A percentile compares a stretch with the other conserved stretches of the same genome.
phyloP scores from a whole-genome alignment of 2,888 invertebrate species.

The Archips xylosteana region DNA sequence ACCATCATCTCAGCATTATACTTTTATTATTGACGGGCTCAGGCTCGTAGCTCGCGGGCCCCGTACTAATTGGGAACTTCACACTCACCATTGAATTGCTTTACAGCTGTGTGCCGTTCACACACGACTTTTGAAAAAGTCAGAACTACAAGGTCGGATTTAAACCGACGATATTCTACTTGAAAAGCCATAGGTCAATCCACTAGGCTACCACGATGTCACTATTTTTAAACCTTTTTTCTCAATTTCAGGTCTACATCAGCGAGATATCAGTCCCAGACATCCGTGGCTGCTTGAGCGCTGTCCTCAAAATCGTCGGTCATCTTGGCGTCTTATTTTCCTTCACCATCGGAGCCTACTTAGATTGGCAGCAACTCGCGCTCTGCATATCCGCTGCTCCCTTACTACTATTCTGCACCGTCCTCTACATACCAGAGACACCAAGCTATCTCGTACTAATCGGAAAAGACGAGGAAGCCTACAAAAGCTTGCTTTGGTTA shows the following conservation, averaged over 20 bases:
- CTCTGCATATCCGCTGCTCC: constrained; percentile 92
- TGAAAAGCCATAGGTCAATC: too few species aligned
- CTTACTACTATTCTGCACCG: constrained; percentile 90
- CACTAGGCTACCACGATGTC: too few species aligned
- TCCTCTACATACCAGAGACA: constrained; percentile 94
- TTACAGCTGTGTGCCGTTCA: too few species aligned
- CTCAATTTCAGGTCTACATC: constrained; percentile 90
- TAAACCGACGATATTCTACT: too few species aligned
- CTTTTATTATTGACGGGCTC: too few species aligned
- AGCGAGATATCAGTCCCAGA: constrained; percentile 96
- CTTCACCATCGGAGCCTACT: constrained; percentile 92
- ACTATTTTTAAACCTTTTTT: constrained; percentile 1
- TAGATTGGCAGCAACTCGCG: constrained; percentile 94
- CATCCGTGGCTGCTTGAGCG: constrained; percentile 94
- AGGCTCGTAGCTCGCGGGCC: too few species aligned
- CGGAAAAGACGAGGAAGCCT: constrained; percentile 88
- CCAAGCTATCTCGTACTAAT: constrained; percentile 93
- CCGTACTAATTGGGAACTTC: too few species aligned
- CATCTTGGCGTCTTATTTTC: constrained; percentile 94
- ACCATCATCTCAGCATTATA: too few species aligned
- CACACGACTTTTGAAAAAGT: too few species aligned
- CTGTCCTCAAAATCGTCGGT: constrained; percentile 93
- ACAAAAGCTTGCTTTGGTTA: constrained; percentile 91
- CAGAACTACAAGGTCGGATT: too few species aligned
- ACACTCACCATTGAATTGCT: too few species aligned